Percentiles rank a stretch among this genome's conserved stretches.
phyloP scores from a whole-genome alignment of 2,797 vertebrate species.

The Cetoscarus ocellatus region DNA sequence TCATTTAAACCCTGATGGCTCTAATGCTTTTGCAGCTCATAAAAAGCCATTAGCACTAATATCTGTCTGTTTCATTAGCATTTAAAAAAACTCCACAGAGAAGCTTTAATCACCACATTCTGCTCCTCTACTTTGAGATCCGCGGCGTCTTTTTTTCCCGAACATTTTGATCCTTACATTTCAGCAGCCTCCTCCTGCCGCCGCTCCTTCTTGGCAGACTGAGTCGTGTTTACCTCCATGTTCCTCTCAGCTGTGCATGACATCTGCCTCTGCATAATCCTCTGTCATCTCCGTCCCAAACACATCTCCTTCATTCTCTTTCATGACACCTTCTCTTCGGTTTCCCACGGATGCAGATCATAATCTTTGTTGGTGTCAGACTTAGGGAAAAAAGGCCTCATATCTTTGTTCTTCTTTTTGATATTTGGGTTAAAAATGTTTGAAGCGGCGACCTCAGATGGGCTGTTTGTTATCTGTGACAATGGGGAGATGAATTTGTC shows the following conservation, averaged over 20 bases:
- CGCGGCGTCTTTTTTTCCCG: not conserved
- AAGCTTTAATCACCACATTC: not conserved
- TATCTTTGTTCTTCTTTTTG: constrained; percentile 4
- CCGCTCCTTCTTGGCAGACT: constrained; percentile 5
- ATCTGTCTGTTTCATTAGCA: not conserved
- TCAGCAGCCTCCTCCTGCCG: not conserved
- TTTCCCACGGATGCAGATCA: not conserved
- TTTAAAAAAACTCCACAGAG: not conserved
- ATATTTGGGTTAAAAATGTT: constrained; percentile 8
- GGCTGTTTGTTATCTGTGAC: constrained; percentile 15
- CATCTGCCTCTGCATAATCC: constrained; percentile 71
- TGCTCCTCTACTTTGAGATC: not conserved
- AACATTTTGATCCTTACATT: not conserved
- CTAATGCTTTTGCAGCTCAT: not conserved
- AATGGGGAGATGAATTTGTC: constrained; percentile 14
- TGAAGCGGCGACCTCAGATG: not conserved
- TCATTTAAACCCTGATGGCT: too few relatives aligned
- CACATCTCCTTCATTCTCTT: constrained; percentile 17
- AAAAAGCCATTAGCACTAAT: not conserved
- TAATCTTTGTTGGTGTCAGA: constrained; percentile 5
- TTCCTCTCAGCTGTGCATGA: constrained; percentile 48
- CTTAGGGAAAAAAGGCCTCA: not conserved
- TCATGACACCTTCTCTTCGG: constrained; percentile 18
- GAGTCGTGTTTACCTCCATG: constrained; percentile 37
- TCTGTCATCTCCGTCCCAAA: constrained; percentile 39